These are phyloP conservation scores for Drosophila lini DNA, from an alignment of 1,140 invertebrate species.

Conservation along the genomic window DNA sequence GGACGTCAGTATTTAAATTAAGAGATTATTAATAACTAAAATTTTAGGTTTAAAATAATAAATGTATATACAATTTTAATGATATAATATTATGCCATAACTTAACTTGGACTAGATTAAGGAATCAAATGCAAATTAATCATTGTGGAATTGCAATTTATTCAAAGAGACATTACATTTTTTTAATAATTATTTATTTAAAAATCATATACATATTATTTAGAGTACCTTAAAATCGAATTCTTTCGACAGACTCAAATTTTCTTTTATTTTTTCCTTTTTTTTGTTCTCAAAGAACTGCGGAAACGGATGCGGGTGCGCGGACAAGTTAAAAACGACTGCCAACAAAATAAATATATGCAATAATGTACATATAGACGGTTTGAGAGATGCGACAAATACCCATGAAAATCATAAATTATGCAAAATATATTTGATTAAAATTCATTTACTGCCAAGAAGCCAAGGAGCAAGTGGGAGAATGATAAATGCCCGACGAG, in stretches of 20 bases:
- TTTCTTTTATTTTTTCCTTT: neutral
- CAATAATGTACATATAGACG: conserved; percentile 1
- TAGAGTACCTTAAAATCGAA: neutral
- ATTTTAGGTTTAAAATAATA: too few relatives aligned
- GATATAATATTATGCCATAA: too few relatives aligned
- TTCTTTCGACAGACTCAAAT: neutral
- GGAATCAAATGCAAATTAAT: neutral
- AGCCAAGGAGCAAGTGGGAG: conserved; percentile 9
- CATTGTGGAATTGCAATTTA: too few relatives aligned
- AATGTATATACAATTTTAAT: too few relatives aligned
- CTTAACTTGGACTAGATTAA: too few relatives aligned
- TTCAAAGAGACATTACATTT: too few relatives aligned
- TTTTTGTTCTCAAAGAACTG: neutral
- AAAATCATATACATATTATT: neutral
- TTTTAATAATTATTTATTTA: too few relatives aligned
- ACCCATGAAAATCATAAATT: conserved; percentile 64
- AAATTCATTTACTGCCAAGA: conserved; percentile 78
- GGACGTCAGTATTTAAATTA: too few relatives aligned
- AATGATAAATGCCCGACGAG: conserved; percentile 68
- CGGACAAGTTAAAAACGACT: conserved; percentile 58
- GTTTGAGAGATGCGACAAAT: conserved; percentile 58
- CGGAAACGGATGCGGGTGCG: conserved; percentile 76
- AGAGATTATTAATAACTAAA: too few relatives aligned
- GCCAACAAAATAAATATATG: conserved; percentile 54
- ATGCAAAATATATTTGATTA: conserved; percentile 73